These are phyloP conservation scores for Tringa solitaria DNA, from an alignment of 2,113 vertebrate species.

Conservation along the genomic window DNA sequence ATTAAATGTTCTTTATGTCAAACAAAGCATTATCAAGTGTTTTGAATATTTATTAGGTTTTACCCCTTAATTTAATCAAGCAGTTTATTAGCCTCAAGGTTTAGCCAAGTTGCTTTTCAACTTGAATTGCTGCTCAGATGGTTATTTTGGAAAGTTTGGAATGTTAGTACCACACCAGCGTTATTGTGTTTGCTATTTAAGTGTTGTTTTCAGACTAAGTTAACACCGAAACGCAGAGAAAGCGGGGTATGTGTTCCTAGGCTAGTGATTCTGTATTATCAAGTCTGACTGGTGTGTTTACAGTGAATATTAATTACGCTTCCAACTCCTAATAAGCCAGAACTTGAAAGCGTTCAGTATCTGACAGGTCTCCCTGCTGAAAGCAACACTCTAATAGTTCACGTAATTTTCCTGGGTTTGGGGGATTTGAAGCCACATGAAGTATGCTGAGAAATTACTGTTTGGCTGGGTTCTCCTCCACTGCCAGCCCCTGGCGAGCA, in stretches of 20 bases:
- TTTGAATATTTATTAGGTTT: conserved; percentile 76
- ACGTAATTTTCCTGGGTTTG: neutral
- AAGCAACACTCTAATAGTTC: neutral
- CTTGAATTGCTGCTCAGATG: conserved; percentile 63
- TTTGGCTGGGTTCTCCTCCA: neutral
- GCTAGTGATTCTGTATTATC: conserved; percentile 59
- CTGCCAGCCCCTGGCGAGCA: neutral
- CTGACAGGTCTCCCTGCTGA: conserved; percentile 18
- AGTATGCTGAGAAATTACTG: neutral
- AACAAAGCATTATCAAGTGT: conserved; percentile 69
- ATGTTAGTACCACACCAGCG: conserved; percentile 8
- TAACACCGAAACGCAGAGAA: conserved; percentile 31
- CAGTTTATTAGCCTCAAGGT: conserved; percentile 67
- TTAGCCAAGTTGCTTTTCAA: conserved; percentile 66
- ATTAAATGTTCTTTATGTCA: conserved; percentile 66
- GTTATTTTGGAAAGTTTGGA: conserved; percentile 71
- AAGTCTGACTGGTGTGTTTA: conserved; percentile 62
- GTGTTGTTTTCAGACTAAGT: conserved; percentile 47
- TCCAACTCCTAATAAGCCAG: conserved; percentile 32
- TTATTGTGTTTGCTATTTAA: conserved; percentile 35
- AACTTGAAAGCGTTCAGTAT: conserved; percentile 3
- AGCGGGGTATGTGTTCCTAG: conserved; percentile 25
- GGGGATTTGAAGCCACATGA: neutral
- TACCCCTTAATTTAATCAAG: conserved; percentile 72
- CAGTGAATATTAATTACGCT: conserved; percentile 67